A percentile compares a stretch with the other conserved stretches of the same genome.
Evolutionary conservation across 2,797 vertebrate genomes (phyloP).

Genomic region (Champsocephalus gunnari): DNA sequence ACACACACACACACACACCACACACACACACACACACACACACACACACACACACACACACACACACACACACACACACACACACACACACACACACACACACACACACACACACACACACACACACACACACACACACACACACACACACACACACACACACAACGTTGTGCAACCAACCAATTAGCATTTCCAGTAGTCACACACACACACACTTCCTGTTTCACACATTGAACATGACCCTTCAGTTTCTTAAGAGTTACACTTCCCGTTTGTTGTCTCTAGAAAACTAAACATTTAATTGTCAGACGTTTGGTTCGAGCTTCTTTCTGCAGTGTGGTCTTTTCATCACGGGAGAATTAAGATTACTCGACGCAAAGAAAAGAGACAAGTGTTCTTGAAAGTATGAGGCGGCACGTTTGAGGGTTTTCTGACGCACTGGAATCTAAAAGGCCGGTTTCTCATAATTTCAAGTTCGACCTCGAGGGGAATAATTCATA

Average conservation of each 20-base stretch:
- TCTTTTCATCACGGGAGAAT: too few relatives aligned
- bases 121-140: conserved; percentile 18
- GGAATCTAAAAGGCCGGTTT: too few relatives aligned
- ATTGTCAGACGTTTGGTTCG: background rate
- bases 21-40: conserved; percentile 26
- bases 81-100: conserved; percentile 24
- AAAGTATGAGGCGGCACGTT: too few relatives aligned
- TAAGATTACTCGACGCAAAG: too few relatives aligned
- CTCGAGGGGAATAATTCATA: background rate
- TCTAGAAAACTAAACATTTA: background rate
- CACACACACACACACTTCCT: conserved; percentile 38
- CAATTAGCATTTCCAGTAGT: too few relatives aligned
- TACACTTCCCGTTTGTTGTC: conserved; percentile 13
- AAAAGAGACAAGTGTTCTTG: too few relatives aligned
- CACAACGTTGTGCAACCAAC: too few relatives aligned
- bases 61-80: background rate
- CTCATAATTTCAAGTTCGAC: too few relatives aligned
- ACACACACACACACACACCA: conserved; percentile 29
- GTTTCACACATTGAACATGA: conserved; percentile 23
- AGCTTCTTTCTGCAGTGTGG: background rate
- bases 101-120: conserved; percentile 6
- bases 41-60: conserved; percentile 15
- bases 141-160: conserved; percentile 45
- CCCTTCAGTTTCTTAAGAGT: background rate
- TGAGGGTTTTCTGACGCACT: background rate